phyloP scores from a whole-genome alignment of 2,113 vertebrate species.

The Hyperoodon ampullatus region DNA sequence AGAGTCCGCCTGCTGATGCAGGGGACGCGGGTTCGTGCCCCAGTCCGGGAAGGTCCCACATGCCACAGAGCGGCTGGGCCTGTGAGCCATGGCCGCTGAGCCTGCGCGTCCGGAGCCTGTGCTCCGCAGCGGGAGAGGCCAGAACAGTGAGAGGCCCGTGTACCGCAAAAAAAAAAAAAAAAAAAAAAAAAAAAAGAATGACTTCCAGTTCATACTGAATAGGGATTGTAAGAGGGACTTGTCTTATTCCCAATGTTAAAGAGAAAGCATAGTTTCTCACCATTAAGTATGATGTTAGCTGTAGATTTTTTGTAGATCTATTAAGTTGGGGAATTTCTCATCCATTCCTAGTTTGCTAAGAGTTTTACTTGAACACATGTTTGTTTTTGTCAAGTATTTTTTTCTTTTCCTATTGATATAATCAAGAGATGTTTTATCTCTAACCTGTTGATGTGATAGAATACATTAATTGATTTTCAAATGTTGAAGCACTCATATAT shows the following conservation, averaged over 20 bases:
- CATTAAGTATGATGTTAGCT: not conserved
- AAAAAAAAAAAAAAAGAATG: no score
- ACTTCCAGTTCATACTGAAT: not conserved
- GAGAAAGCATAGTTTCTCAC: not conserved
- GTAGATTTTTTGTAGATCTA: not conserved
- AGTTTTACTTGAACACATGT: not conserved
- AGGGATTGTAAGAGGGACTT: not conserved
- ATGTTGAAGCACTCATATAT: not conserved
- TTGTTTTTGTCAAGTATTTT: not conserved
- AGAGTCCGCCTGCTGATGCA: no score
- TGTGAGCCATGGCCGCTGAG: no score
- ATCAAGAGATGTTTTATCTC: not conserved
- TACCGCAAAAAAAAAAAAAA: no score
- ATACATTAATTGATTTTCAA: not conserved
- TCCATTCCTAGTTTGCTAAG: not conserved
- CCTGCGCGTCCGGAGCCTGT: no score
- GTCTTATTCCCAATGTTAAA: not conserved
- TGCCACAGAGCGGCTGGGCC: no score
- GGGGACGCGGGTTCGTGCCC: no score
- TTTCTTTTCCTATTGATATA: not conserved
- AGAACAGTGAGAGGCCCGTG: no score
- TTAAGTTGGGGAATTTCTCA: not conserved
- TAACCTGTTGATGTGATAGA: not conserved
- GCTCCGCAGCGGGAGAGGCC: no score
- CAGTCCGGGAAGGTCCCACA: no score